These are phyloP conservation scores for Yasuhikotakia modesta DNA, from an alignment of 2,797 vertebrate genomes.

Conservation along the genomic window DNA sequence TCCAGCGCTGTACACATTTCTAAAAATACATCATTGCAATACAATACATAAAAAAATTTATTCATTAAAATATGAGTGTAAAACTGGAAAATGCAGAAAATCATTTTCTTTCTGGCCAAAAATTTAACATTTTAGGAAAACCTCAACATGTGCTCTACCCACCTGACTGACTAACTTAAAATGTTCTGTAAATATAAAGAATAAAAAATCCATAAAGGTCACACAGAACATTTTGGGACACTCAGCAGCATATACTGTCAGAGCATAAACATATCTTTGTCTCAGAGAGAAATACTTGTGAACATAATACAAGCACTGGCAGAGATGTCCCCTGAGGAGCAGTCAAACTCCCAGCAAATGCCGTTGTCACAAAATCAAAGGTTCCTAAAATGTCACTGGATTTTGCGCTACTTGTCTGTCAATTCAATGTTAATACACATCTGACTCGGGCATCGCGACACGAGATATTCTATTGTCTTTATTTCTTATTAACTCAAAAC, in stretches of 20 bases:
- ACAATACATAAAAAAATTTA: too few species aligned
- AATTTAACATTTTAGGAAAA: background rate
- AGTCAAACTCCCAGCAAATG: conserved; percentile 67
- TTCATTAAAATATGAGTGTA: too few species aligned
- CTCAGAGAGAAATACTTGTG: conserved; percentile 13
- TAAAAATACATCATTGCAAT: background rate
- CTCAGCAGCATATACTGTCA: background rate
- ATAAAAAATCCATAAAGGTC: conserved; percentile 2
- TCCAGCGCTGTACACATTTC: background rate
- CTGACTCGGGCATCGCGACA: conserved; percentile 64
- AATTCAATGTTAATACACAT: conserved; percentile 74
- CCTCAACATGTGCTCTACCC: background rate
- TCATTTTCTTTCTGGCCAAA: background rate
- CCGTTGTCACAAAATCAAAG: conserved; percentile 65
- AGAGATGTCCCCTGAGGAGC: conserved; percentile 57
- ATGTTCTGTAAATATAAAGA: background rate
- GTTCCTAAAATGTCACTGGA: conserved; percentile 75
- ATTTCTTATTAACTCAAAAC: conserved; percentile 43
- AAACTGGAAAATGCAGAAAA: background rate
- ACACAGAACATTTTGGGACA: conserved; percentile 1
- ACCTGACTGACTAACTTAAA: background rate
- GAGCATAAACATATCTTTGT: conserved; percentile 13
- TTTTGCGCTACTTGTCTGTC: conserved; percentile 74
- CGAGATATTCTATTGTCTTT: conserved; percentile 58
- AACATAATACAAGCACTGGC: conserved; percentile 50